Evolutionary conservation across 2,888 invertebrate species (phyloP).

Genomic region (Harpalus rubripes): DNA sequence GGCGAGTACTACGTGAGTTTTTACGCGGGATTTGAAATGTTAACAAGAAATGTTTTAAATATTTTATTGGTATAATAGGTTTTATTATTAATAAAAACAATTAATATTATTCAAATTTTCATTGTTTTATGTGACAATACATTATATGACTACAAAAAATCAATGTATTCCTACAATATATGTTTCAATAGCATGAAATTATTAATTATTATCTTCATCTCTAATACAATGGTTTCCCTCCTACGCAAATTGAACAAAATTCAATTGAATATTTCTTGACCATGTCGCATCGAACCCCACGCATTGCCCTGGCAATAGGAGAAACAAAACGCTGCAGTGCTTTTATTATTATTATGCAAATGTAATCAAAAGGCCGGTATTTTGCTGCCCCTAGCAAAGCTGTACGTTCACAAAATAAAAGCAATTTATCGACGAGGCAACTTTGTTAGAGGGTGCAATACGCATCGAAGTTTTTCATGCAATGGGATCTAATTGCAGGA

Average conservation of each 20-base stretch:
- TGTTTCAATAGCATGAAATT: not conserved
- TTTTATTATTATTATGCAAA: conserved; percentile 69
- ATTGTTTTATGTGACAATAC: not conserved
- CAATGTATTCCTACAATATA: not conserved
- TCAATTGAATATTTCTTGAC: conserved; percentile 22
- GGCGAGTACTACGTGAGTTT: too few relatives aligned
- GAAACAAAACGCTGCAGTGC: conserved; percentile 43
- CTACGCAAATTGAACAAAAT: not conserved
- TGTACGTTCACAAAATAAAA: conserved; percentile 58
- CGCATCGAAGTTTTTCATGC: not conserved
- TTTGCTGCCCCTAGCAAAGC: conserved; percentile 36
- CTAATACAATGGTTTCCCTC: not conserved
- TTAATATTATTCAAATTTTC: not conserved
- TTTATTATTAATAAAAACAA: too few relatives aligned
- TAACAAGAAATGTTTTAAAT: too few relatives aligned
- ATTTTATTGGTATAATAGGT: too few relatives aligned
- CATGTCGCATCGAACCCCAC: not conserved
- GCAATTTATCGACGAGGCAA: conserved; percentile 62
- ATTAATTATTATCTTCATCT: not conserved
- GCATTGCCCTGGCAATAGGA: conserved; percentile 2
- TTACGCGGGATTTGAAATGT: too few relatives aligned
- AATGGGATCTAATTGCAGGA: not conserved
- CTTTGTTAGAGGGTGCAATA: not conserved
- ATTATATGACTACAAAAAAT: not conserved
- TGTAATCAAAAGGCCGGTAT: conserved; percentile 68